A percentile compares a stretch with the other conserved stretches of the same genome.
These are phyloP conservation scores for Leptatherina wallacei DNA, from an alignment of 2,797 vertebrate genomes.

Conservation along the genomic window DNA sequence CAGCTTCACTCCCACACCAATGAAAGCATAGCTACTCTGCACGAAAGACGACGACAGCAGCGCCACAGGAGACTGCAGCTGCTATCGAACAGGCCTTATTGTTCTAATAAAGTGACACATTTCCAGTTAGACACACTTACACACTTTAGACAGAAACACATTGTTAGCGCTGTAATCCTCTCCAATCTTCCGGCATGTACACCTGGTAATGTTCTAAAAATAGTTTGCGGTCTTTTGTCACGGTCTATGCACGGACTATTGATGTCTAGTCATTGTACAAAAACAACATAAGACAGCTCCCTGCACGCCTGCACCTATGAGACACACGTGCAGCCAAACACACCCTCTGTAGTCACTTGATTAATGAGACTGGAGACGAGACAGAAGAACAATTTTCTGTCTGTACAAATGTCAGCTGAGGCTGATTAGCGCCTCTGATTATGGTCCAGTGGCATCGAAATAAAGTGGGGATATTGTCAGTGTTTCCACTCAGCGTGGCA, in stretches of 20 bases:
- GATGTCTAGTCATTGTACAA: slow-evolving; percentile 47
- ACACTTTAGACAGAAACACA: slow-evolving; percentile 18
- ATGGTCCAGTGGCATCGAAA: slow-evolving; percentile 13
- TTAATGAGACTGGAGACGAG: slow-evolving; percentile 61
- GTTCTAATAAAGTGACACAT: slow-evolving; percentile 56
- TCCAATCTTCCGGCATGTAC: slow-evolving; percentile 8
- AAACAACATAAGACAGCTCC: slow-evolving; percentile 48
- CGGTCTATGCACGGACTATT: slow-evolving; percentile 1
- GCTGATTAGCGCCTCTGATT: slow-evolving; percentile 50
- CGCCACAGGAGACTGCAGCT: slow-evolving; percentile 40
- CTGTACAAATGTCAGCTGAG: slow-evolving; percentile 37
- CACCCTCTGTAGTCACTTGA: slow-evolving; percentile 56
- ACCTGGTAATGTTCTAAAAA: slow-evolving; percentile 65
- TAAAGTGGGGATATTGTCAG: slow-evolving; percentile 36
- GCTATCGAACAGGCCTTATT: slow-evolving; percentile 53
- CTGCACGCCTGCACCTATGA: slow-evolving; percentile 49
- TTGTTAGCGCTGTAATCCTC: slow-evolving; percentile 14
- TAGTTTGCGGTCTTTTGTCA: slow-evolving; percentile 40
- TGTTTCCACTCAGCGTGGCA: slow-evolving; percentile 28
- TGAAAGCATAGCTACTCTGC: slow-evolving; percentile 18
- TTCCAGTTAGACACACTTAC: slow-evolving; percentile 22
- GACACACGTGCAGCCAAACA: slow-evolving; percentile 52
- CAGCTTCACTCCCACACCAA: slow-evolving; percentile 24
- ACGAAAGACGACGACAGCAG: slow-evolving; percentile 32
- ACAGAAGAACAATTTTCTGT: slow-evolving; percentile 56